Evolutionary conservation across 2,797 vertebrate species (phyloP), one percentile per base, ranked within the genome.

Genomic region (Pygocentrus nattereri): DNA sequence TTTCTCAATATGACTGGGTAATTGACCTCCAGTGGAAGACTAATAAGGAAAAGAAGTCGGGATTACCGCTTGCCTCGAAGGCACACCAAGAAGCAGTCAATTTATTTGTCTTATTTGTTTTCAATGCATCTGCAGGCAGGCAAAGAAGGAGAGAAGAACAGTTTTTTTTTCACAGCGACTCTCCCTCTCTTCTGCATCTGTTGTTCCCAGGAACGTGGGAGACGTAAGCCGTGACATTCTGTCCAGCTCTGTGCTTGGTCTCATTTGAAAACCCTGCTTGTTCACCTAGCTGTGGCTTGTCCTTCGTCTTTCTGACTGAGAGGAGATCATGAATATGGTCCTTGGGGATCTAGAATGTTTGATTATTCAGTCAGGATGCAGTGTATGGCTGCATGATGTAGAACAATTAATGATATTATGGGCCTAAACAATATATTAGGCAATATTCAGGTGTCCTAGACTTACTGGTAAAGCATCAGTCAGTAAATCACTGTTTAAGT

Each of bases 41-140:
- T 80, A 82, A 85, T 72, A 76, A 67, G 47, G 44, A 64, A 49
- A 71, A 61, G 67, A 62, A 80, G 62, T 16, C 30, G 4, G 38
- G 79, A 74, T 72, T 73, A 34, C 27, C 19, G 58, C 58, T 76
- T 62, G 62, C 73, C 78, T 86, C 34, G 56, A 25, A 80, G 79
- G 62, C 74, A 61, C 25, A 25, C 41, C 47, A 34, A 82, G 71
- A 77, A 76, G 56, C 82, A 86, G 75, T 65, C 65, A 19, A 73
- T 86, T 82, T 81, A 81, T 87, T 78, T 81, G 67, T 79, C 82
- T 72, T 76, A 34, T 82, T 83, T 85, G 75, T 82, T 79, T 81
- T 77, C 59, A 44, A 38, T 72, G 58, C 79, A 54, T 79, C 38
- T 74, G 41, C 47, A 56, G 73, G 41, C 34, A 47, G 49, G 80